Evolutionary conservation across 2,113 vertebrate species (phyloP), one percentile per base, ranked within the genome.

Genomic region (Piaya cayana): DNA sequence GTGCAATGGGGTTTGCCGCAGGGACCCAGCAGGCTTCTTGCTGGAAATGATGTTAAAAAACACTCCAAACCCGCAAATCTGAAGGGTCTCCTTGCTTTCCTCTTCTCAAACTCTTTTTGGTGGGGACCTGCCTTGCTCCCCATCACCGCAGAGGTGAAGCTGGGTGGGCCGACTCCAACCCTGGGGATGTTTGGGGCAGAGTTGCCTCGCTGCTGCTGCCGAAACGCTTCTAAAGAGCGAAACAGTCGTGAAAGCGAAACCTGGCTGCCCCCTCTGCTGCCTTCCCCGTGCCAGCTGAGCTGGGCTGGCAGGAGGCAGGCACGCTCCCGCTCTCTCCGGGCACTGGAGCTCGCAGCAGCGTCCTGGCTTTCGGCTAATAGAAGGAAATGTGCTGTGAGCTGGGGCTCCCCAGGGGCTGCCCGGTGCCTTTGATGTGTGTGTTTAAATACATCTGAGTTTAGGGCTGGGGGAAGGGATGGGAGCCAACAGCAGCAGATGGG

Each of bases 351-450:
- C 22, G 3, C 80, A 80, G 3, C 80, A 80, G n/a, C n/a, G 5
- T 49, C 59, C 76, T 0, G n/a, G n/a, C 39, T 79, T 81, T 76
- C 0, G 7, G 0, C 72, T 95, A 88, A 81, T 34, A 65, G 94
- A 94, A 96, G 93, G 94, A 96, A 97, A 92, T 50, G n/a, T 62
- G 86, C 80, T 89, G 79, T 17, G 32, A 91, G 65, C 78, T 9
- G 4, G 86, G 75, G 56, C 75, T 95, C 97, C 92, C 93, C 3
- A 0, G 92, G 81, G 95, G 56, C 94, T 8, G 12, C 59, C 36
- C 71, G 19, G 62, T 34, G 70, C 92, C 95, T 97, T 97, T 97
- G 97, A 97, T 97, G 94, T 97, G 69, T 59, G 91, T 84, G 95
- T 90, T 96, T 97, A 96, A 97, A 94, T 93, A 92, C 95, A 87